Evolutionary conservation across 2,113 vertebrate species (phyloP).

Genomic region (Pseudorasbora parva): DNA sequence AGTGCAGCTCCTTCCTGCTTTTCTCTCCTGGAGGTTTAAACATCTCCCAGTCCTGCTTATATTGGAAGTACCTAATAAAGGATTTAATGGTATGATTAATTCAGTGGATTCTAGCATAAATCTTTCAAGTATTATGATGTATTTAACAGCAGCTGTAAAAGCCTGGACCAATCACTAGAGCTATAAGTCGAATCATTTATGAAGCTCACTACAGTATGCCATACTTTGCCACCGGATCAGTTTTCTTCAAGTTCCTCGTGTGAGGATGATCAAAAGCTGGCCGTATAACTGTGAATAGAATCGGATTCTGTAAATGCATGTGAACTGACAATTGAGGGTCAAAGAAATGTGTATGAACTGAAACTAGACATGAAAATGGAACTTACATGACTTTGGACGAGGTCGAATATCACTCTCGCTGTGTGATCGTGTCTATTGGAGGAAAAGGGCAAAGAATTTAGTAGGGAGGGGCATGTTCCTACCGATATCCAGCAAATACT

Average conservation of each 20-base stretch:
- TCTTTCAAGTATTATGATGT: too few relatives aligned
- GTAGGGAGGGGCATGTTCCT: too few relatives aligned
- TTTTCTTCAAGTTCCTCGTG: conserved; percentile 74
- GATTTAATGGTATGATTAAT: neutral
- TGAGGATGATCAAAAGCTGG: conserved; percentile 71
- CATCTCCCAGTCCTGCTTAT: conserved; percentile 79
- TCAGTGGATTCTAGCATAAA: too few relatives aligned
- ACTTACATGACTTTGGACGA: conserved; percentile 78
- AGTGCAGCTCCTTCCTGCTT: conserved; percentile 69
- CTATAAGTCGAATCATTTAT: neutral
- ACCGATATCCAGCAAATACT: too few relatives aligned
- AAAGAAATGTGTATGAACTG: neutral
- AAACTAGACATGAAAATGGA: neutral
- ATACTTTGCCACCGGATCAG: conserved; percentile 78
- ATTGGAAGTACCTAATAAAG: conserved; percentile 76
- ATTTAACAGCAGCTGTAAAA: neutral
- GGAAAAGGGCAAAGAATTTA: neutral
- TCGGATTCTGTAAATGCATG: neutral
- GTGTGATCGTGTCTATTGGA: conserved; percentile 61
- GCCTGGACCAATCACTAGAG: neutral
- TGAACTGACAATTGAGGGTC: neutral
- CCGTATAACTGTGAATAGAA: conserved; percentile 74
- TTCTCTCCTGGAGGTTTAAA: conserved; percentile 76
- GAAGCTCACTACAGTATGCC: conserved; percentile 33
- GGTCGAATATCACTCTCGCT: conserved; percentile 64